Base-by-base conservation (phyloP, 2,888 invertebrate genomes). In the Nematopogon swammerdamellus region DNA sequence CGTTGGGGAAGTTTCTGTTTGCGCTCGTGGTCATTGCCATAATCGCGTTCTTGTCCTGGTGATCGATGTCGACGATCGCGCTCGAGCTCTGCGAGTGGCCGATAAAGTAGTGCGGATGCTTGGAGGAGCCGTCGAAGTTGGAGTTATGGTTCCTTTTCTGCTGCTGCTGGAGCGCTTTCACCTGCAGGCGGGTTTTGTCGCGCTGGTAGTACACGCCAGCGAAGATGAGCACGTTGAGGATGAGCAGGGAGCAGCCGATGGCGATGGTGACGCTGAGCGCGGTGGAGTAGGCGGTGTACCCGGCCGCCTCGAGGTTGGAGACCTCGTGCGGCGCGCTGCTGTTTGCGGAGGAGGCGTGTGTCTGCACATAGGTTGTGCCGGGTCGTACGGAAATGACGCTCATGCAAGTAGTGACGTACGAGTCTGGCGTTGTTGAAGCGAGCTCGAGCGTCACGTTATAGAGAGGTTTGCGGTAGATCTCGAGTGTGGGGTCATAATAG, bases 201-300 rank as follows among this genome's bases (percentile, higher is more conserved):
- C 87, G 70, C 67, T 92, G 92, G 62, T 92, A 92, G 66, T 91
- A 92, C 10, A 92, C 89, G 1, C 91, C 91, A 45, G 91, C 91
- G 61, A 92, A 92, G 56, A 92, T 90, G 17, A 92, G 72, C 29
- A 92, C 88, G 67, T 92, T 92, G 3, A 92, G 73, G 51, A 92
- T 89, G 36, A 92, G 77, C 46, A 93, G 70, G 0, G 90, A 89
- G 63, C 91, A 91, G 6, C 92, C 92, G 25, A 91, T 89, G 16
- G 90, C 91, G 47, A 91, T 89, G 1, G 89, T 90, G 1, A 90
- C 88, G 59, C 88, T 87, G 16, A 91, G 67, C 3, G 89, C 89
- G 1, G 89, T 89, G 3, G 88, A 88, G 63, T 89, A 89, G 1
- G 87, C 86, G 0, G 87, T 86, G 60, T 88, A 88, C 50, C 86